Evolutionary conservation across 1,140 invertebrate genomes (phyloP).

Genomic region (Dolichoris vasculosae): DNA sequence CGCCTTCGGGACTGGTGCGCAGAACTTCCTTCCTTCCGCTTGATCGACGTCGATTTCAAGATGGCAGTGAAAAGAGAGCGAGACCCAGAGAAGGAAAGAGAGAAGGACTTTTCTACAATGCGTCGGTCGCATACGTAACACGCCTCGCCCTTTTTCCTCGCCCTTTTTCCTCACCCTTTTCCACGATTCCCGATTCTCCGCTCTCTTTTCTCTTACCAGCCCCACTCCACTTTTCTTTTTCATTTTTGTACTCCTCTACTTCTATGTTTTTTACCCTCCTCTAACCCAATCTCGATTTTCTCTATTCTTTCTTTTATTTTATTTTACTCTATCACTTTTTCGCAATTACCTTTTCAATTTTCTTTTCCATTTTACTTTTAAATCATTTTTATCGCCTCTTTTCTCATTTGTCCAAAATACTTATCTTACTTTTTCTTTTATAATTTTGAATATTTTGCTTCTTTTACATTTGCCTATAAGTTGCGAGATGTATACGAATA

Average conservation of each 20-base stretch:
- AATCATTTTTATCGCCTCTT: constrained; percentile 34
- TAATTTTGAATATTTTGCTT: background rate
- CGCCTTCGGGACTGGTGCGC: constrained; percentile 59
- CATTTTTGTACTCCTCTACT: background rate
- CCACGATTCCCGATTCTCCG: too few relatives aligned
- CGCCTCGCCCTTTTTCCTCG: constrained; percentile 41
- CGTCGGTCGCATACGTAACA: constrained; percentile 42
- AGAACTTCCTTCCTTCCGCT: constrained; percentile 65
- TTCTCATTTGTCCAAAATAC: background rate
- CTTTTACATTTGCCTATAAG: background rate
- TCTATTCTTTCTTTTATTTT: background rate
- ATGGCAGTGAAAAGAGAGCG: constrained; percentile 58
- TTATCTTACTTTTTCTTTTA: background rate
- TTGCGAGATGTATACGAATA: too few relatives aligned
- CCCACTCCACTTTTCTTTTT: constrained; percentile 40
- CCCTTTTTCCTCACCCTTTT: constrained; percentile 42
- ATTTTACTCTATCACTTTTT: constrained; percentile 35
- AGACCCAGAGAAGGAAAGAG: background rate
- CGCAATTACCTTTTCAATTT: constrained; percentile 50
- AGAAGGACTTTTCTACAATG: constrained; percentile 14
- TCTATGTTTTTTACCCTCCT: background rate
- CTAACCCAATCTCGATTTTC: constrained; percentile 22
- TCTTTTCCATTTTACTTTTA: constrained; percentile 38
- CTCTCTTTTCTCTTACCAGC: constrained; percentile 52
- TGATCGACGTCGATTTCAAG: constrained; percentile 70